A percentile compares a stretch with the other conserved stretches of the same genome.
phyloP scores from a whole-genome alignment of 2,113 vertebrate genomes.

The Callaeas wilsoni region DNA sequence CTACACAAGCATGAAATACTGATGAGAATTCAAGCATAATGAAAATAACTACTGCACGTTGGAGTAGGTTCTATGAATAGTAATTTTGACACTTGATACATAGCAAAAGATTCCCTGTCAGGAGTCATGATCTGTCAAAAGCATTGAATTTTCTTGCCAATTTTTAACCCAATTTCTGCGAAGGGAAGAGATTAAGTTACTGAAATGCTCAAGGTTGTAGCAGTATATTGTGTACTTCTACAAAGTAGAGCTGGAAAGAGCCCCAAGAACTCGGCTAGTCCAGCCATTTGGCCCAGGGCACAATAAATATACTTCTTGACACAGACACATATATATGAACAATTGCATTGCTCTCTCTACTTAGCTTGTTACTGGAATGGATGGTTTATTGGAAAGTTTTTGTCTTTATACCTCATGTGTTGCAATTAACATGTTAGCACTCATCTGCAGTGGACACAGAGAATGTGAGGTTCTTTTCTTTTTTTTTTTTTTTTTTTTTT shows the following conservation, averaged over 20 bases:
- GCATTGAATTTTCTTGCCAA: neutral
- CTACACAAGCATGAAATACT: neutral
- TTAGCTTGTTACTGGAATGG: neutral
- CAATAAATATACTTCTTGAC: neutral
- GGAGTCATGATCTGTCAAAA: neutral
- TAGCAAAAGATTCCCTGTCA: neutral
- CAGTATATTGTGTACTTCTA: neutral
- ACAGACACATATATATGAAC: fast-evolving
- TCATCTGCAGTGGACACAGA: neutral
- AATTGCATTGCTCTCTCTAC: neutral
- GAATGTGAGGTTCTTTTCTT: neutral
- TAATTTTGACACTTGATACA: neutral
- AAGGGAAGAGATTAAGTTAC: neutral
- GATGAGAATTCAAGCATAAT: neutral
- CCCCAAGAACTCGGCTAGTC: neutral
- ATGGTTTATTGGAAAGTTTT: neutral
- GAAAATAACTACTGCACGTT: neutral
- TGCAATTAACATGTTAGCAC: neutral
- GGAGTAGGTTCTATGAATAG: neutral
- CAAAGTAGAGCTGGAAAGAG: neutral
- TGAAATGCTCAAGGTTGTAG: neutral
- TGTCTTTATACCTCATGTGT: neutral
- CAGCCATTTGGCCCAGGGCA: neutral
- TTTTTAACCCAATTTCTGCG: neutral
- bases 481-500: neutral